Base-by-base conservation (phyloP, 2,797 vertebrate genomes). In the Typhlichthys eigenmanni region DNA sequence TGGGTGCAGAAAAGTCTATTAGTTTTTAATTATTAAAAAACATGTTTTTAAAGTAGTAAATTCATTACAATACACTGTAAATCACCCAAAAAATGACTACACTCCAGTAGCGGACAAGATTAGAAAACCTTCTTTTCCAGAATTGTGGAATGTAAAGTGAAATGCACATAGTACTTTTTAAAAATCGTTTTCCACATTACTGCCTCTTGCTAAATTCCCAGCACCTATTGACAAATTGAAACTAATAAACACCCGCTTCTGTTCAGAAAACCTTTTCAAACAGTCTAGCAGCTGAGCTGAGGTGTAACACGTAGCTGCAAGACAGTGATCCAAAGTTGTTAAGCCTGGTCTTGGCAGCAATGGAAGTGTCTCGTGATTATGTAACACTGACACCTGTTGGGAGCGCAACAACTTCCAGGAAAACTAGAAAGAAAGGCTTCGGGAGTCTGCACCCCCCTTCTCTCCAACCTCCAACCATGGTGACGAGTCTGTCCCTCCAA, bases 361-460 rank as follows among this genome's bases (percentile, higher is more conserved):
- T 55, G 64, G 72, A 52, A 69, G 60, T 58, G 70, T 59, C 51
- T 62, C 70, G 70, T 72, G 58, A 88, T 84, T 61, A 85, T 78
- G 85, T 87, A 88, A 91, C 81, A 92, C 89, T 90, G 90, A 92
- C 89, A 90, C 89, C 91, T 92, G 86, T 89, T 92, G 90, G 89
- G 89, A 87, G 78, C 84, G 34, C 46, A 81, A 75, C 49, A 74
- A 81, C 73, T 84, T 74, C 77, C 24, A 24, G 14, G 10, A 13
- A 32, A 57, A 13, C 13, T 38, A 4, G 12, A 13, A 19, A 57
- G 1, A 16, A 12, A 13, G 34, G 34, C 8, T 29, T 38, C 8
- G 34, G 8, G 34, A 9, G 34, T 8, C 34, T 38, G 5, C 34
- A 1, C 8, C 34, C 34, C 34, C 34, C 2, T 0, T 38, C 8